Evolutionary conservation across 2,797 vertebrate species (phyloP).

Genomic region (Smutsia gigantea): DNA sequence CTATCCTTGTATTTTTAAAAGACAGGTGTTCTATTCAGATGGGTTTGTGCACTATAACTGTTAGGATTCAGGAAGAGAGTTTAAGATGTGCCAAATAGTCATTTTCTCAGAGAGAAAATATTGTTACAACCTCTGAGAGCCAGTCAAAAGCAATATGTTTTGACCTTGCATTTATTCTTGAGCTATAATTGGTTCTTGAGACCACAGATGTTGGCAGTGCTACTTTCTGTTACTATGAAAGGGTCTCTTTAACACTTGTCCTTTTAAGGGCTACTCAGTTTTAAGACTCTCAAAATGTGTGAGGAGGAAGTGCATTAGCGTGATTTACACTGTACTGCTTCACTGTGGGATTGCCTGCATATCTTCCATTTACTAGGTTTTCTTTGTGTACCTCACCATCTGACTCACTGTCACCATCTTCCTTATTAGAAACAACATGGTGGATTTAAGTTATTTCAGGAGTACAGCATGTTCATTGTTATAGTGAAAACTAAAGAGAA

Average conservation of each 20-base stretch:
- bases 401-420: not conserved
- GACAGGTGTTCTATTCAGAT: not conserved
- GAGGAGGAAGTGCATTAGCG: not conserved
- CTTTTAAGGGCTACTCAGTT: not conserved
- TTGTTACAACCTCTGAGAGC: not conserved
- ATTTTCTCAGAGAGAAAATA: not conserved
- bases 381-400: not conserved
- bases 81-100: not conserved
- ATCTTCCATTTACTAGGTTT: not conserved
- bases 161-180: constrained; percentile 28
- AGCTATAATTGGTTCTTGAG: not conserved
- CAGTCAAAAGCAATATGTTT: not conserved
- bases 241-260: not conserved
- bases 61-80: not conserved
- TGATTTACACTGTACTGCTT: not conserved
- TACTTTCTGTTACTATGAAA: not conserved
- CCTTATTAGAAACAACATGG: not conserved
- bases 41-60: not conserved
- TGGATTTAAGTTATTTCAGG: not conserved
- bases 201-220: not conserved
- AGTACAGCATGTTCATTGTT: not conserved
- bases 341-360: not conserved
- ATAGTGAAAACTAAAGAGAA: not conserved
- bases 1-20: not conserved
- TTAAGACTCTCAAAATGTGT: not conserved